Base-by-base conservation (phyloP, 1,140 invertebrate genomes). In the Gryllus bimaculatus region DNA sequence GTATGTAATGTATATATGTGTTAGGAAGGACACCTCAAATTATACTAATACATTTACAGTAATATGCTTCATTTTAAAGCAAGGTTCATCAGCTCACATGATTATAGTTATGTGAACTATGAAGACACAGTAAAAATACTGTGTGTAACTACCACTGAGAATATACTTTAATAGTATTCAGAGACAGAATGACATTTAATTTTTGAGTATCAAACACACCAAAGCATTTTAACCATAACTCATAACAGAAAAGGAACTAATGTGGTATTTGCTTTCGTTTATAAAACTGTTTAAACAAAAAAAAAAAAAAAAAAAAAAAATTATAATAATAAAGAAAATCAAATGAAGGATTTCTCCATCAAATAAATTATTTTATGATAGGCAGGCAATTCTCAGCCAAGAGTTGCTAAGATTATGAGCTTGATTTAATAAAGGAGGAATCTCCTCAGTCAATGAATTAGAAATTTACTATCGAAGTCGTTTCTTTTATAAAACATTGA, bases 1-100 rank as follows among this genome's bases (percentile, higher is more conserved):
- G 54, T 66, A 66, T 66, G 54, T 66, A 66, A 66, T 66, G 54
- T 66, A 66, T 66, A 66, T 66, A 66, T 66, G 54, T 66, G 54
- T 66, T 13, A 66, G 54, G 54, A 66, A 66, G 54, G 54, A 66
- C 54, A 66, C 18, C 54, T 66, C 54, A 66, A 66, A 66, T 66
- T 18, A 66, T 66, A 13, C 54, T 66, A 66, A 66, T 10, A 66
- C 54, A 66, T 13, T 66, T 66, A 13, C 10, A 10, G 18, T 66
- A 66, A 66, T 66, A 18, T 13, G 26, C 26, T 39, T 66, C 18
- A 10, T 66, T 66, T 66, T 66, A 13, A 66, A 66, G 54, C 54
- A 66, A 18, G 54, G 18, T 18, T 66, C 18, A 66, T 66, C 10
- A 66, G 54, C 54, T 66, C 54, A 66, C 54, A 66, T 18, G 2